Conservation (phyloP, 2,888 invertebrate species). For the Cordylochernes scorpioides region DNA sequence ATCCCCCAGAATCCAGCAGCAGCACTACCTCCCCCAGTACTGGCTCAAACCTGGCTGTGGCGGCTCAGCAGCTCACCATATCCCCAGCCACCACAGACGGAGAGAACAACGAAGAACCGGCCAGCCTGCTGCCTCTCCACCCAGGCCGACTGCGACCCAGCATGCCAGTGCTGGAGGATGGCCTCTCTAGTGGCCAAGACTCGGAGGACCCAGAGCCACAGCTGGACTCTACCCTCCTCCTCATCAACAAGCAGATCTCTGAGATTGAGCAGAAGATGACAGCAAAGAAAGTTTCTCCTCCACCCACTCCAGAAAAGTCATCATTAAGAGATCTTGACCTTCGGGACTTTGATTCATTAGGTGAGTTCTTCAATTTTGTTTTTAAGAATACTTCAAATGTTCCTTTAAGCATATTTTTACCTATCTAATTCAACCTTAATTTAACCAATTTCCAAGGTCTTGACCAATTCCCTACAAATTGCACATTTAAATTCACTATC, state of each 20-base stretch:
- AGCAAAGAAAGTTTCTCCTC: constrained; percentile 4
- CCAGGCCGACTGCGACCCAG: constrained; percentile 22
- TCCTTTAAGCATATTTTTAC: too few relatives aligned
- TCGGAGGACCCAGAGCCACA: constrained; percentile 30
- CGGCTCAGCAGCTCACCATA: constrained; percentile 48
- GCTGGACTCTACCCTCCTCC: constrained; percentile 22
- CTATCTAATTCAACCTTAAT: too few relatives aligned
- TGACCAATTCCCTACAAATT: neutral
- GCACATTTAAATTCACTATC: too few relatives aligned
- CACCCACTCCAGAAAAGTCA: constrained; percentile 5
- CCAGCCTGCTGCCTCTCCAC: too few relatives aligned
- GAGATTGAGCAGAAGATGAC: constrained; percentile 41
- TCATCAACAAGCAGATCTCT: constrained; percentile 36
- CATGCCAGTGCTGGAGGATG: constrained; percentile 79
- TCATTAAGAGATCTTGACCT: constrained; percentile 13
- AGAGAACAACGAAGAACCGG: constrained; percentile 61
- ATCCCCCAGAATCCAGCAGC: constrained; percentile 5
- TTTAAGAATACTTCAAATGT: neutral
- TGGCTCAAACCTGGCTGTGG: constrained; percentile 1
- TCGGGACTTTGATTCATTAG: constrained; percentile 11
- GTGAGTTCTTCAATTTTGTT: constrained; percentile 6
- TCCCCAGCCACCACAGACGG: constrained; percentile 80
- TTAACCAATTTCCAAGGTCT: too few relatives aligned
- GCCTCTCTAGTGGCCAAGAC: constrained; percentile 75
- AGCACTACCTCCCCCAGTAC: constrained; percentile 1